Base-by-base conservation (phyloP, 64 coral and sea anemone species). In the Stylophora pistillata region DNA sequence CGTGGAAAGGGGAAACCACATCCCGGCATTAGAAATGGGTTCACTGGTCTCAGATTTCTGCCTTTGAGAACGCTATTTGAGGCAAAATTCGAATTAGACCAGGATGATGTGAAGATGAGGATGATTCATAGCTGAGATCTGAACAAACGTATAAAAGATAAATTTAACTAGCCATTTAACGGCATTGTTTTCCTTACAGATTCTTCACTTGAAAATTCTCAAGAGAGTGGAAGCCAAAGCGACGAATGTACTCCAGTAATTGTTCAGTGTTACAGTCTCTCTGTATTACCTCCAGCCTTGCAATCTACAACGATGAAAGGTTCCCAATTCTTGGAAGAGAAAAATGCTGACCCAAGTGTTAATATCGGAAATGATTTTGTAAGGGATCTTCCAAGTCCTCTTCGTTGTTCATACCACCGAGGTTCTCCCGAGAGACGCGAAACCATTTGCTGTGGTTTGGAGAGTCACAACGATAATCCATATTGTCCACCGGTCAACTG, bases 231-330 rank as follows among this genome's bases (percentile, higher is more conserved):
- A 56, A 58, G 14, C 14, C 10, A n/a, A 58, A 29, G 15, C 20
- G 80, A 83, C 6, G 80, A 83, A 37, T 83, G 59, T 21, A 83
- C 80, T 17, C 80, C 80, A 11, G 80, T 83, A 41, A 83, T 83
- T 68, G 60, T 83, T 15, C 80, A 83, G 13, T 83, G 80, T 37
- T 83, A 83, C 34, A 83, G 61, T 68, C 64, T 83, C 34, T 83
- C 61, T 65, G 10, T 25, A n/a, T 20, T 23, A 66, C 21, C 21
- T 66, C 21, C 63, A n/a, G 20, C 63, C 25, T 66, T 66, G 17
- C 9, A 68, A n/a, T 62, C 34, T 62, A 13, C 30, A 53, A 68
- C 60, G 31, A 69, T 10, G 1, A 53, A 34, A n/a, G 61, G 53
- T 21, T 21, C 31, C 41, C 30, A 69, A 23, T 25, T 81, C 29